These are phyloP conservation scores for Oikopleura dioica DNA, from an alignment of 23 tunicate genomes.

Conservation along the genomic window DNA sequence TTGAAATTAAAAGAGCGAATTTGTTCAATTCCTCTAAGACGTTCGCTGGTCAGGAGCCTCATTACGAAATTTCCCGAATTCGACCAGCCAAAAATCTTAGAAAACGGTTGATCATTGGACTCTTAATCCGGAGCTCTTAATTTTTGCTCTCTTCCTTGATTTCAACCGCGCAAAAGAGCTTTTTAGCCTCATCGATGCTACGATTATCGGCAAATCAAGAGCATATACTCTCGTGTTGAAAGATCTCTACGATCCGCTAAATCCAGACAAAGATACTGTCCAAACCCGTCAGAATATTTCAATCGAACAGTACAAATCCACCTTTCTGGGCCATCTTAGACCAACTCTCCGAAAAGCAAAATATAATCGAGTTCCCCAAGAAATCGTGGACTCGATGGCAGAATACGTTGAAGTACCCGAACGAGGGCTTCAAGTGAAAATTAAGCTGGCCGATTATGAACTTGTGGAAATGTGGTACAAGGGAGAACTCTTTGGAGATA, in stretches of 20 bases:
- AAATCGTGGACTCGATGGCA: not conserved
- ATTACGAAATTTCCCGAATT: too few species aligned
- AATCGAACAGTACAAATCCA: not conserved
- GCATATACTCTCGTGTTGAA: not conserved
- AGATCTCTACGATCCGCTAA: not conserved
- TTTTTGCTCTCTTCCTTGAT: too few species aligned
- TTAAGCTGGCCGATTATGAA: not conserved
- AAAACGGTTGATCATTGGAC: too few species aligned
- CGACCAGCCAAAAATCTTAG: too few species aligned
- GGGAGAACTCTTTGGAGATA: not conserved
- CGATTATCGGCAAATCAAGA: not conserved
- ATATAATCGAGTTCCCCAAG: not conserved
- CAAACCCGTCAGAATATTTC: not conserved
- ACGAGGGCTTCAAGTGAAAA: not conserved
- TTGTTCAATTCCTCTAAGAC: too few species aligned
- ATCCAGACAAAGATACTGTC: not conserved
- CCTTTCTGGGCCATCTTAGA: not conserved
- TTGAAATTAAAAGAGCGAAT: too few species aligned
- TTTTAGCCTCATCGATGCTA: not conserved
- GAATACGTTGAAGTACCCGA: not conserved
- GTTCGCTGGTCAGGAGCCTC: too few species aligned
- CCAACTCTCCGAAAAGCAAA: not conserved
- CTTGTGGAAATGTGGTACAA: not conserved
- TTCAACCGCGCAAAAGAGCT: too few species aligned
- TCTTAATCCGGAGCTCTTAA: too few species aligned